phyloP scores from a whole-genome alignment of 2,797 vertebrate species.

The Discoglossus pictus region DNA sequence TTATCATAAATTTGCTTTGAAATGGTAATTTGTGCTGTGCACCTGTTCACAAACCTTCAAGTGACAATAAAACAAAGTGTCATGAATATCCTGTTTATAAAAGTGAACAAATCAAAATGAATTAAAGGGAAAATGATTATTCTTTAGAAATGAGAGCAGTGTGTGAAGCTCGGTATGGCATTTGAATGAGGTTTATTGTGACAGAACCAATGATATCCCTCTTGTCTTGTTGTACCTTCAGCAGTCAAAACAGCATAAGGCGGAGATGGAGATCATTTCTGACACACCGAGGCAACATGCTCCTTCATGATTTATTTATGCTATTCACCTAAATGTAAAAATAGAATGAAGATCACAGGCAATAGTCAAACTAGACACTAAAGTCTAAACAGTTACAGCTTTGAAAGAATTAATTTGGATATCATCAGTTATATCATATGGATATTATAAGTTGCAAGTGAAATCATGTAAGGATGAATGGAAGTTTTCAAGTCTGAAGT shows the following conservation, averaged over 20 bases:
- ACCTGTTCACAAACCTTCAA: conserved; percentile 13
- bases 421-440: neutral
- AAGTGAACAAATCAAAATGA: conserved; percentile 37
- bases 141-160: conserved; percentile 35
- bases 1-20: conserved; percentile 25
- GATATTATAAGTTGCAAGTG: neutral
- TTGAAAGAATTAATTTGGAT: too few relatives aligned
- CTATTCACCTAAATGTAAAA: conserved; percentile 26
- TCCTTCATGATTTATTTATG: conserved; percentile 40
- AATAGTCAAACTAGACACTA: conserved; percentile 21
- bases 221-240: conserved; percentile 29
- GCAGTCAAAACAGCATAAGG: conserved; percentile 35
- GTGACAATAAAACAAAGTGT: conserved; percentile 37
- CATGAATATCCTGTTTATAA: conserved; percentile 24
- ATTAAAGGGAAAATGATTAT: conserved; percentile 37
- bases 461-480: too few relatives aligned
- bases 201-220: conserved; percentile 30
- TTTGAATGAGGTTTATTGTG: conserved; percentile 29
- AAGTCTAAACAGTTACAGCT: neutral
- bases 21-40: conserved; percentile 35
- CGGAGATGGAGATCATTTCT: conserved; percentile 27
- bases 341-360: conserved; percentile 19
- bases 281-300: conserved; percentile 29
- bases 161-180: conserved; percentile 35
- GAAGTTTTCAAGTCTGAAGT: too few relatives aligned